Base-by-base conservation (phyloP, 2,888 invertebrate species). In the Orchesella flavescens region DNA sequence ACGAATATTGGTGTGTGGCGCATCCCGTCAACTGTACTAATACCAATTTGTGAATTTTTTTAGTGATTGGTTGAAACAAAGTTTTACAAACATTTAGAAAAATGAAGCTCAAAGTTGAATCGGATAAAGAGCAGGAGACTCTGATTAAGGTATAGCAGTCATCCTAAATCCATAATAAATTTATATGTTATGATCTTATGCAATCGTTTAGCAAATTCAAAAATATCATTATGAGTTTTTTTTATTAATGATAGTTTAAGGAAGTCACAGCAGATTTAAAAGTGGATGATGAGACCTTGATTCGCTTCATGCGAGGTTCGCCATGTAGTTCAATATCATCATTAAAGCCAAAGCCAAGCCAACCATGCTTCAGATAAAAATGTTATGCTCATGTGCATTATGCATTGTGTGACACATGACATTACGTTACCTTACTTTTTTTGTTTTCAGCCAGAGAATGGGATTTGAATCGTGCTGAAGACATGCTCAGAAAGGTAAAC, bases 231-330 rank as follows among this genome's bases (percentile, higher is more conserved):
- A 34, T 65, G 19, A 4, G 57, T 17, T 15, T 57, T n/a, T 57
- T 59, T 17, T 53, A 57, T 65, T 17, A 23, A 34, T 21, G 1
- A 65, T 23, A 84, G 80, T 80, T 80, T 65, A 72, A 34, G 65
- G 73, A 73, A 66, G 21, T 19, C 19, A 80, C 80, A 13, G 19
- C 65, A 43, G 85, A 85, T 21, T 57, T 85, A 49, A 66, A 83
- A 49, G 75, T 82, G 74, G 85, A 85, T 46, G 85, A 85, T 9
- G 80, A 79, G 44, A 80, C 80, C 1, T 63, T 85, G 13, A 10
- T 85, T n/a, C 63, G 85, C n/a, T 85, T 85, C 57, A 71, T 85
- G 61, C 61, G 83, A 76, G 85, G 85, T 83, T 43, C 17, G 78
- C 34, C 44, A 49, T 46, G n/a, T n/a, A 73, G 34, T 59, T 77